phyloP scores from a whole-genome alignment of 2,888 invertebrate species.

The Saturnia japonica region DNA sequence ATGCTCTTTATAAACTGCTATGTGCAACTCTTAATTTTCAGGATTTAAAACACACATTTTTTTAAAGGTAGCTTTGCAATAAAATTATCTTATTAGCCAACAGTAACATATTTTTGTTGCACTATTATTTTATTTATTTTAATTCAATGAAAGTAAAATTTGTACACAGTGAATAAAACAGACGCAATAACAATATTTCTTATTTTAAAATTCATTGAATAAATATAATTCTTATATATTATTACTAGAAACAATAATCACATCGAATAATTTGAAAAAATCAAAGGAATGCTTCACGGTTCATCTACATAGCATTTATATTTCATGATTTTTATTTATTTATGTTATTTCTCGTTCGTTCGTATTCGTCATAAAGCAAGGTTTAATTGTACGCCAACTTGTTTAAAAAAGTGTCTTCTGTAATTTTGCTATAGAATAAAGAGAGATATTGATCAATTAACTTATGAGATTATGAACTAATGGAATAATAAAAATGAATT shows the following conservation, averaged over 20 bases:
- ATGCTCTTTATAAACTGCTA: not conserved
- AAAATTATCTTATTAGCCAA: not conserved
- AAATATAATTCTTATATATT: not conserved
- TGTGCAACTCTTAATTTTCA: not conserved
- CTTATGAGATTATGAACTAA: too few relatives aligned
- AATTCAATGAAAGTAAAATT: not conserved
- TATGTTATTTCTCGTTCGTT: slow-evolving; percentile 31
- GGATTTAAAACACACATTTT: too few relatives aligned
- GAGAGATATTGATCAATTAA: not conserved
- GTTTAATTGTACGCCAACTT: not conserved
- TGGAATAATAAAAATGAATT: too few relatives aligned
- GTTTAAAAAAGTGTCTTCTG: not conserved
- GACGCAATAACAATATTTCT: not conserved
- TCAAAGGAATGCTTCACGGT: not conserved
- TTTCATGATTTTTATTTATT: not conserved
- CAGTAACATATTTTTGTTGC: not conserved
- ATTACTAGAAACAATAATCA: not conserved
- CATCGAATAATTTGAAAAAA: not conserved
- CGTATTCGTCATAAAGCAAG: slow-evolving; percentile 28
- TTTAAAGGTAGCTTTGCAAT: not conserved
- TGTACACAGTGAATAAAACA: not conserved
- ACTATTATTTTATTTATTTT: not conserved
- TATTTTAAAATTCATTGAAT: not conserved
- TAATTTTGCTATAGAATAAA: not conserved
- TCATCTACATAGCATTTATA: not conserved